Percentiles rank a stretch among this genome's conserved stretches.
These are phyloP conservation scores for Campoletis raptor DNA, from an alignment of 2,888 invertebrate genomes.

Conservation along the genomic window DNA sequence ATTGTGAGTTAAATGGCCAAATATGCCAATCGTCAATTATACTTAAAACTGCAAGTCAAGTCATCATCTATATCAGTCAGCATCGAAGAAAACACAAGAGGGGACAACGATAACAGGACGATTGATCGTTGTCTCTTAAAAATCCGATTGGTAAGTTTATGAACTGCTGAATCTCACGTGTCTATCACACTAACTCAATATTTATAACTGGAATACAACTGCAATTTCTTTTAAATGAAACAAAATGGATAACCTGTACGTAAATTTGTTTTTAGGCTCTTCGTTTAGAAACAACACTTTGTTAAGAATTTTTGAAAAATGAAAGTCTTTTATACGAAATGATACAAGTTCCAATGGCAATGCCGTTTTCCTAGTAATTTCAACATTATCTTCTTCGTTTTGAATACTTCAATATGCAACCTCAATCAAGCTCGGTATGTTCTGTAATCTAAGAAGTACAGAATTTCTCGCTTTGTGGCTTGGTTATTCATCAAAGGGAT, in stretches of 20 bases:
- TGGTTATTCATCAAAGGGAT: slow-evolving; percentile 60
- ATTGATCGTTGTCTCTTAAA: no score
- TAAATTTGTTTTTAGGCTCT: neutral
- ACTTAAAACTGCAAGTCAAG: no score
- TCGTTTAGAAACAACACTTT: neutral
- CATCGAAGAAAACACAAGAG: no score
- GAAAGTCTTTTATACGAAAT: neutral
- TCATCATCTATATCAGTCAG: no score
- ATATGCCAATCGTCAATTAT: no score
- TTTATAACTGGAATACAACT: neutral
- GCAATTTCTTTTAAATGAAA: neutral
- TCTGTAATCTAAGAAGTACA: slow-evolving; percentile 10
- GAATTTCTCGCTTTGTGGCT: slow-evolving; percentile 46
- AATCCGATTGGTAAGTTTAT: no score
- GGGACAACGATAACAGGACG: no score
- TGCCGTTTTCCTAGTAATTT: neutral
- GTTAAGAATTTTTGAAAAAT: neutral
- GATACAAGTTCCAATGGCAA: neutral
- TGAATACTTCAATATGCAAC: slow-evolving; percentile 2
- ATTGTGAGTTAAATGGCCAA: no score
- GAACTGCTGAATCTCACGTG: neutral
- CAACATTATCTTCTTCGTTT: neutral
- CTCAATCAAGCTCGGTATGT: slow-evolving; percentile 34
- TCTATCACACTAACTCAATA: neutral
- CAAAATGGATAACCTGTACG: neutral